Base-by-base conservation (phyloP, 2,113 vertebrate species). In the Saguinus midas region DNA sequence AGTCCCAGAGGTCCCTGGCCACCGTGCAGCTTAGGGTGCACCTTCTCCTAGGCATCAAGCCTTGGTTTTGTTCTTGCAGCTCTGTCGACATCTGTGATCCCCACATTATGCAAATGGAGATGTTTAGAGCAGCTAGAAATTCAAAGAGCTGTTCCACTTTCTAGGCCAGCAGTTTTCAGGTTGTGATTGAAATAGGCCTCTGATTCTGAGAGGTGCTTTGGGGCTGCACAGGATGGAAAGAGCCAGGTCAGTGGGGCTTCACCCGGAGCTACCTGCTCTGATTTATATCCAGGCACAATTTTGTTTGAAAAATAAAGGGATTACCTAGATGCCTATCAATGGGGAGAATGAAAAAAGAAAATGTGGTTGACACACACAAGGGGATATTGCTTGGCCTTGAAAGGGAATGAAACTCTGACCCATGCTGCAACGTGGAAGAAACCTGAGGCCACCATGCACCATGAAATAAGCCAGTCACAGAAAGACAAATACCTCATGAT, bases 301-400 rank as follows among this genome's bases (percentile, higher is more conserved):
- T 75, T 66, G 45, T 81, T 70, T 27, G 80, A 27, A 73, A 87
- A 57, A 16, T 10, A 68, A 70, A 52, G n/a, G 14, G 55, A 86
- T 37, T 32, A 17, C 50, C 43, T 35, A 43, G 18, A 23, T 40
- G 32, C 52, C 64, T 50, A 8, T 12, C 27, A 10, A 4, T 0
- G 16, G 12, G 40, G 7, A 21, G 32, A 72, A 9, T 8, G 32
- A 45, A n/a, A 20, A 7, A 4, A 3, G 50, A 43, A 52, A 61
- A 6, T 1, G 18, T 4, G 0, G 1, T 70, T 1, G 23, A 3
- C 11, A 27, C 29, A 6, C 37, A 25, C 25, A 0, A 6, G 13
- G 8, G n/a, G 13, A 2, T 17, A 5, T 55, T 18, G 8, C 35
- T 73, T 37, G 2, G 27, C 50, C 45, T 61, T 17, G 3, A 18